phyloP scores from a whole-genome alignment of 2,888 invertebrate species.

The Platycheirus albimanus region DNA sequence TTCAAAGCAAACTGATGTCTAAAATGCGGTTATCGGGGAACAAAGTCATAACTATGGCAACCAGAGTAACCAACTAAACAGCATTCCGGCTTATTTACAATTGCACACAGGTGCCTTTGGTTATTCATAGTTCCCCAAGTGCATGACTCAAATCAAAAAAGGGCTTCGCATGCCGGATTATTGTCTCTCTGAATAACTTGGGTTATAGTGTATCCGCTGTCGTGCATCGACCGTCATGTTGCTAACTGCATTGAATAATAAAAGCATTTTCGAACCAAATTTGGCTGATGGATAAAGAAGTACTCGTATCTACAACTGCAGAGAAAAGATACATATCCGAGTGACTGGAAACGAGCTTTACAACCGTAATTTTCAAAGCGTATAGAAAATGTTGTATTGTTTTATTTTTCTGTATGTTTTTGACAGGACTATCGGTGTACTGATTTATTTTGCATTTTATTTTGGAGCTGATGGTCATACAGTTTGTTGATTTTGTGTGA shows the following conservation, averaged over 20 bases:
- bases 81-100: neutral
- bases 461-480: neutral
- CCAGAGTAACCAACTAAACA: neutral
- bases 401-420: neutral
- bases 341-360: too few relatives aligned
- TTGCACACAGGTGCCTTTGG: conserved; percentile 29
- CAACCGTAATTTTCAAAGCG: neutral
- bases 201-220: conserved; percentile 26
- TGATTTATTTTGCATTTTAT: neutral
- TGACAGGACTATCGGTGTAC: neutral
- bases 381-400: neutral
- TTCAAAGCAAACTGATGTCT: too few relatives aligned
- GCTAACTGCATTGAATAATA: conserved; percentile 6
- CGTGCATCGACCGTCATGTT: neutral
- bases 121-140: conserved; percentile 11
- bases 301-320: neutral
- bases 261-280: neutral
- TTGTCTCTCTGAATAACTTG: neutral
- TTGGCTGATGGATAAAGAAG: neutral
- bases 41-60: neutral
- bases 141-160: conserved; percentile 53
- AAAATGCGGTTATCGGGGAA: neutral
- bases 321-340: too few relatives aligned
- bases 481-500: neutral
- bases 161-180: conserved; percentile 38